Evolutionary conservation across 2,797 vertebrate species (phyloP), one percentile per base, ranked within the genome.

Genomic region (Hippocampus kuda): DNA sequence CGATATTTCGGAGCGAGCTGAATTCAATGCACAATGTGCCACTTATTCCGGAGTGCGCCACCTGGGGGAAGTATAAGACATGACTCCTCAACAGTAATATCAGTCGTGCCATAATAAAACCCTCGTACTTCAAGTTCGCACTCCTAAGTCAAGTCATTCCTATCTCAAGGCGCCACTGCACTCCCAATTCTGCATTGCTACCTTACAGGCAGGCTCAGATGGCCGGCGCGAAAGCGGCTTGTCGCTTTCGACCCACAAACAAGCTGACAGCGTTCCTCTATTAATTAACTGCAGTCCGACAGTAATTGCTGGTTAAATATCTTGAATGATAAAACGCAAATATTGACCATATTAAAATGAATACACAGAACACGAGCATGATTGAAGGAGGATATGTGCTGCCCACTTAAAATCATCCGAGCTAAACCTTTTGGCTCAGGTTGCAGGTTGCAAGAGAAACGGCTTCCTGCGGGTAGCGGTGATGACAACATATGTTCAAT

Each of bases 401-500:
- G 15, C 59, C 27, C 18, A 38, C 27, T 38, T 61, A 34, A 61
- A 7, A 13, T n/a, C 20, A 54, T 34, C 65, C 54, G 30, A n/a
- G 38, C 27, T 1, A 16, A 38, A 30, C 44, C 42, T 62, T 38
- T 69, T 65, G 62, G 66, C 72, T 70, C 68, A 64, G 70, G 73
- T 64, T 64, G 4, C 27, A 16, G 9, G 6, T 42, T n/a, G 41
- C 15, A 57, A 65, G 75, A 75, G 57, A 70, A 79, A 76, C 67
- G 73, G 72, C 71, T 80, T 74, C 67, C n/a, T 49, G 73, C 74
- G 69, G 61, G 70, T 66, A 44, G 76, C 38, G 12, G 78, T 62
- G 72, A 79, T 68, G 75, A 69, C 76, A 85, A 75, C 85, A 87
- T 85, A 85, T 86, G 85, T 82, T 80, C 74, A 83, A 84, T 82